Percentiles rank a stretch among this genome's conserved stretches.
Evolutionary conservation across 2,797 vertebrate species (phyloP).

Genomic region (Periparus ater): DNA sequence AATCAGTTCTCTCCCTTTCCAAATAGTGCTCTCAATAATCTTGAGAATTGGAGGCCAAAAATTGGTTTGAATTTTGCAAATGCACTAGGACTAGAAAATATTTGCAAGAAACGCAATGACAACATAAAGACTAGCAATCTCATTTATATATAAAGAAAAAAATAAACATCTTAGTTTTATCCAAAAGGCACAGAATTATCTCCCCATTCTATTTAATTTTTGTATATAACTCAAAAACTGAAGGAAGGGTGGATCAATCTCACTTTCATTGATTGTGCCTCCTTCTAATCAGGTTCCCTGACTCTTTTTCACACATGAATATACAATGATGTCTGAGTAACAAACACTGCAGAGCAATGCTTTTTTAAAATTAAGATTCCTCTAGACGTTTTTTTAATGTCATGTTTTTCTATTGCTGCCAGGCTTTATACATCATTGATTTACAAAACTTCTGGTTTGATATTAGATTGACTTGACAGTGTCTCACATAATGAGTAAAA

Average conservation of each 20-base stretch:
- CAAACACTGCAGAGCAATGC: neutral
- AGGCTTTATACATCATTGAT: neutral
- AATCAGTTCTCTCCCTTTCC: neutral
- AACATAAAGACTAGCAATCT: neutral
- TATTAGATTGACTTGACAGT: slow-evolving; percentile 28
- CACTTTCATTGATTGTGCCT: slow-evolving; percentile 9
- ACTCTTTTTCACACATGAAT: neutral
- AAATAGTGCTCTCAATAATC: neutral
- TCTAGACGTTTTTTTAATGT: neutral
- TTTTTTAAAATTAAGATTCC: slow-evolving; percentile 31
- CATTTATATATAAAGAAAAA: neutral
- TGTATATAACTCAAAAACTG: neutral
- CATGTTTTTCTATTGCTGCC: neutral
- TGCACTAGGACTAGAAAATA: neutral
- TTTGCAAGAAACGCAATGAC: neutral
- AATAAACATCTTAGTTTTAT: neutral
- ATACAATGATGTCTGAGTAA: neutral
- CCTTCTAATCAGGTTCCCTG: neutral
- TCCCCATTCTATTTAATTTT: neutral
- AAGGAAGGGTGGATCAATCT: neutral
- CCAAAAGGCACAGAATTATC: neutral
- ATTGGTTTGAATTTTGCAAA: neutral
- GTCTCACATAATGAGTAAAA: slow-evolving; percentile 1
- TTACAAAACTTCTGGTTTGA: neutral
- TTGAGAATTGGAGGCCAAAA: neutral